These are phyloP conservation scores for Desmodus rotundus DNA, from an alignment of 2,113 vertebrate species.

Conservation along the genomic window DNA sequence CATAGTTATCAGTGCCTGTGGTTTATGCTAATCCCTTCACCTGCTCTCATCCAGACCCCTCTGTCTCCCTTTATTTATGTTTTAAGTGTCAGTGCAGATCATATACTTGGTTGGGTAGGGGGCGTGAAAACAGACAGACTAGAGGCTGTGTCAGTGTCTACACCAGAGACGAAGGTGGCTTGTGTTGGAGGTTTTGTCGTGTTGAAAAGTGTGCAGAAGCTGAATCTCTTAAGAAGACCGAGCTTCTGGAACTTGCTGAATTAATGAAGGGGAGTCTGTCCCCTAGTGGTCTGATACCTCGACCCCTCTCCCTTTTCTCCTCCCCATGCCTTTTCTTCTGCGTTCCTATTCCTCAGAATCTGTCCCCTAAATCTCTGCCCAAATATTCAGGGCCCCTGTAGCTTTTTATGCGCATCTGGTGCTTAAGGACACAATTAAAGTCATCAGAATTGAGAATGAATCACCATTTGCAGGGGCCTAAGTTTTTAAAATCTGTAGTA, in stretches of 20 bases:
- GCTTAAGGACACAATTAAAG: slow-evolving; percentile 35
- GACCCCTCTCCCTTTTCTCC: background rate
- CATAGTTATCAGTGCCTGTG: no score
- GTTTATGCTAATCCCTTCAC: no score
- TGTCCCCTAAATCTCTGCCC: background rate
- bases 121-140: background rate
- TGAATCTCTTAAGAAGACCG: background rate
- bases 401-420: background rate
- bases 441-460: background rate
- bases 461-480: slow-evolving; percentile 37
- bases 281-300: background rate
- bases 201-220: background rate
- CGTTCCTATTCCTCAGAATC: background rate
- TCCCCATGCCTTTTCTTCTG: background rate
- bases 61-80: background rate
- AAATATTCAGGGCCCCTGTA: background rate
- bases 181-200: background rate
- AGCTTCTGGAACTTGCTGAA: background rate
- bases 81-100: background rate
- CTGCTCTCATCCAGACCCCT: no score
- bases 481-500: slow-evolving; percentile 27
- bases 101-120: background rate
- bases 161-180: background rate
- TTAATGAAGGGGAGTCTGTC: background rate
- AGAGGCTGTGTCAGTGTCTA: background rate